These are phyloP conservation scores for Pogonocherus hispidulus DNA, from an alignment of 2,888 invertebrate genomes.

Conservation along the genomic window DNA sequence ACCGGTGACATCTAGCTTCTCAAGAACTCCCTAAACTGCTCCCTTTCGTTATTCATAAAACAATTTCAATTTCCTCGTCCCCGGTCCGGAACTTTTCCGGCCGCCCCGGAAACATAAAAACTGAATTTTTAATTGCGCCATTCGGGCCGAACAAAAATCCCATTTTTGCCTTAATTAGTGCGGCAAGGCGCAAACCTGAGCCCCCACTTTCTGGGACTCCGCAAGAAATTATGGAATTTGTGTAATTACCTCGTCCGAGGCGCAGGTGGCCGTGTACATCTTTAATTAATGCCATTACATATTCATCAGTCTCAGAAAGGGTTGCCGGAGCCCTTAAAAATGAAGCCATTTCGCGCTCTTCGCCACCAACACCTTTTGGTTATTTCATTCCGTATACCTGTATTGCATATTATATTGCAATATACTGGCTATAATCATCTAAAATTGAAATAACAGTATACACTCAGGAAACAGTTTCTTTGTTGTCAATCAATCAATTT, in stretches of 20 bases:
- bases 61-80: conserved; percentile 25
- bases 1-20: too few relatives aligned
- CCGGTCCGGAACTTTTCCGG: conserved; percentile 51
- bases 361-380: background rate
- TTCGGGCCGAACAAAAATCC: conserved; percentile 67
- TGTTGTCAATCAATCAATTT: too few relatives aligned
- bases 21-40: background rate
- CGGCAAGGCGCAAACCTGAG: conserved; percentile 44
- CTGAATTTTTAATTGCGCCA: conserved; percentile 67
- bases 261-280: conserved; percentile 68
- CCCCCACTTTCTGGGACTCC: conserved; percentile 47
- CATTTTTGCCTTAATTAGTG: conserved; percentile 68
- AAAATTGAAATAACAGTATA: too few relatives aligned
- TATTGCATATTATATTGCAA: too few relatives aligned
- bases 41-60: conserved; percentile 22
- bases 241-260: conserved; percentile 66
- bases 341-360: conserved; percentile 25
- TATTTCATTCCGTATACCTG: too few relatives aligned
- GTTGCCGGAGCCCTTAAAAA: conserved; percentile 54
- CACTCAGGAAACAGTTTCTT: too few relatives aligned
- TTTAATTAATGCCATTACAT: conserved; percentile 70
- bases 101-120: conserved; percentile 59
- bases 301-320: conserved; percentile 65
- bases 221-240: conserved; percentile 67
- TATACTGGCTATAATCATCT: too few relatives aligned